phyloP scores from a whole-genome alignment of 2,888 invertebrate genomes.

The Nomada fabriciana region DNA sequence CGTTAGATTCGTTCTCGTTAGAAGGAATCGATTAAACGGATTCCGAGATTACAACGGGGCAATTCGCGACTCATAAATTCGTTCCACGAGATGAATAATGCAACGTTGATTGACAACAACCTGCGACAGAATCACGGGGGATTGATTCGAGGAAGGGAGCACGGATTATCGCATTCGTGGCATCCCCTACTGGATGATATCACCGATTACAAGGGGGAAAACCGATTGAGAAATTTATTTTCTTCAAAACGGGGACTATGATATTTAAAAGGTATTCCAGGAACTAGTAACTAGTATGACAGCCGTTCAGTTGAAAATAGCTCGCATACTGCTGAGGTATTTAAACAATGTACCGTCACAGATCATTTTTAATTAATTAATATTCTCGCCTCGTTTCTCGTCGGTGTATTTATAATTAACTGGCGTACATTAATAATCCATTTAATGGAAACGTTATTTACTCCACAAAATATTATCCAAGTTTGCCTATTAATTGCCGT shows the following conservation, averaged over 20 bases:
- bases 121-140: slow-evolving; percentile 38
- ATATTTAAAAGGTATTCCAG: no score
- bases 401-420: background rate
- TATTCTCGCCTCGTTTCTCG: background rate
- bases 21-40: slow-evolving; percentile 51
- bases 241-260: background rate
- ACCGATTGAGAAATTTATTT: slow-evolving; percentile 54
- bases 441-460: background rate
- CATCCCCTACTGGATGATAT: slow-evolving; percentile 38
- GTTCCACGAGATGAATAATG: slow-evolving; percentile 53
- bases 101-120: slow-evolving; percentile 61
- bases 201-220: slow-evolving; percentile 61
- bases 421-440: background rate
- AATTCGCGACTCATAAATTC: slow-evolving; percentile 55
- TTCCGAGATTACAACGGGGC: slow-evolving; percentile 52
- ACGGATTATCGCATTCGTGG: slow-evolving; percentile 48
- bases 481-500: no score
- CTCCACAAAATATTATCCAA: background rate
- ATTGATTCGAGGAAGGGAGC: slow-evolving; percentile 24
- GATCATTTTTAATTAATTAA: background rate
- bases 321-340: background rate
- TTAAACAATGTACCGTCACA: background rate
- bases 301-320: background rate
- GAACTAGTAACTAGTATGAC: no score
- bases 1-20: background rate